Evolutionary conservation across 2,888 invertebrate species (phyloP).

Genomic region (Metallyticus violacea): DNA sequence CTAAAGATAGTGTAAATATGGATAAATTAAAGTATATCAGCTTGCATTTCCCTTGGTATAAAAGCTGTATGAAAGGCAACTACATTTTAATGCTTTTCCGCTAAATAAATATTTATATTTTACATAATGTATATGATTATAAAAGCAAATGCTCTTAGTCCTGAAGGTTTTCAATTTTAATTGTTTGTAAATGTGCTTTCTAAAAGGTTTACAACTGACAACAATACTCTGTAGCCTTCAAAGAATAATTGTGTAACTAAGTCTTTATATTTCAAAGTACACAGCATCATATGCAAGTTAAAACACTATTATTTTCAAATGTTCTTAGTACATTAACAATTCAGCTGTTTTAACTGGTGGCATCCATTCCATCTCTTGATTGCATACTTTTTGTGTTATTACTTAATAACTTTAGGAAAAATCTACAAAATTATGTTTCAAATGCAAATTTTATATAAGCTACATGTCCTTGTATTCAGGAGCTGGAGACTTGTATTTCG

Average conservation of each 20-base stretch:
- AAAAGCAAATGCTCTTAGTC: too few species aligned
- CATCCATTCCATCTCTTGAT: not conserved
- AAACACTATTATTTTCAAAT: not conserved
- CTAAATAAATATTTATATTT: too few species aligned
- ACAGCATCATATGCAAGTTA: not conserved
- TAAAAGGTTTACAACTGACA: not conserved
- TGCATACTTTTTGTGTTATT: not conserved
- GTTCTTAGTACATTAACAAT: not conserved
- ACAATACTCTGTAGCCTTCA: not conserved
- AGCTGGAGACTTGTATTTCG: conserved; percentile 61
- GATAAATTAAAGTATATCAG: too few species aligned
- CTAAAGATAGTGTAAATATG: too few species aligned
- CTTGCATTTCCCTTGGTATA: too few species aligned
- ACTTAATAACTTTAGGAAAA: not conserved
- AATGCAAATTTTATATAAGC: not conserved
- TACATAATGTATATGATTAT: too few species aligned
- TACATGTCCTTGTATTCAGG: conserved; percentile 60
- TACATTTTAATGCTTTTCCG: too few species aligned
- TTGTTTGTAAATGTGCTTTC: too few species aligned
- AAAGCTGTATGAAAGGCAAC: too few species aligned
- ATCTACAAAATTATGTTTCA: not conserved
- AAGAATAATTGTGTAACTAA: not conserved
- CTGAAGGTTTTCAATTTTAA: too few species aligned
- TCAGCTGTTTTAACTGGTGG: too few species aligned
- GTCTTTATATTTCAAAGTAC: not conserved